Conservation (phyloP, 2,113 vertebrate species). For the Trematomus loennbergii region DNA sequence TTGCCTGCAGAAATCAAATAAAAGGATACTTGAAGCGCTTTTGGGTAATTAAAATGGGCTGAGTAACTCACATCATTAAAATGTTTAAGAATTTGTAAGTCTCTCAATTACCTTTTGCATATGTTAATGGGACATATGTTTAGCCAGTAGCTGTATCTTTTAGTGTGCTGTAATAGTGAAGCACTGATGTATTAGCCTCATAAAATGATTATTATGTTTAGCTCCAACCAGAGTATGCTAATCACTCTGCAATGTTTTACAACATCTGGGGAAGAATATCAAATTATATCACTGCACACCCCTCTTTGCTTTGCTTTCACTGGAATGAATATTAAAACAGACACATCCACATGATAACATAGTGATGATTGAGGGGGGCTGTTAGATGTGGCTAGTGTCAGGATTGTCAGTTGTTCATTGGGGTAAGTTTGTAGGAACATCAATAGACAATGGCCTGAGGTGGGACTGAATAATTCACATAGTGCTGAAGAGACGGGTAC, state of each 20-base stretch:
- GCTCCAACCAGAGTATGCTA: constrained; percentile 59
- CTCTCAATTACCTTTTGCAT: constrained; percentile 68
- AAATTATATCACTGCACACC: constrained; percentile 47
- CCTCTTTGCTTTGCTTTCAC: constrained; percentile 44
- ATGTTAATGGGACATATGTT: constrained; percentile 80
- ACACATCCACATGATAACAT: constrained; percentile 69
- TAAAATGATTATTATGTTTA: constrained; percentile 76
- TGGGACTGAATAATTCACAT: constrained; percentile 76
- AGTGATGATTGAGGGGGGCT: constrained; percentile 60
- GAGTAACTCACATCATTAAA: constrained; percentile 48
- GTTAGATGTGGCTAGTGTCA: constrained; percentile 53
- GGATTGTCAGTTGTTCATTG: constrained; percentile 59
- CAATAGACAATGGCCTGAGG: constrained; percentile 77
- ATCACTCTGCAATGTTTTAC: constrained; percentile 58
- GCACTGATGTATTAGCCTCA: constrained; percentile 71
- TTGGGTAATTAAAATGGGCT: constrained; percentile 40
- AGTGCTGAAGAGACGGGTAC: constrained; percentile 53
- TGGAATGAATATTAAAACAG: constrained; percentile 64
- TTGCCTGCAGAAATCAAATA: constrained; percentile 45
- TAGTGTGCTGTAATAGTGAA: constrained; percentile 62
- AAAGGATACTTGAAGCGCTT: constrained; percentile 40
- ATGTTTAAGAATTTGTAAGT: constrained; percentile 61
- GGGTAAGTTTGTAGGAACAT: constrained; percentile 70
- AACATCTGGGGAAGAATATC: constrained; percentile 71
- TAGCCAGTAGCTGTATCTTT: constrained; percentile 62